Conservation (phyloP, 2,113 vertebrate genomes). For the Ibidorhyncha struthersii region DNA sequence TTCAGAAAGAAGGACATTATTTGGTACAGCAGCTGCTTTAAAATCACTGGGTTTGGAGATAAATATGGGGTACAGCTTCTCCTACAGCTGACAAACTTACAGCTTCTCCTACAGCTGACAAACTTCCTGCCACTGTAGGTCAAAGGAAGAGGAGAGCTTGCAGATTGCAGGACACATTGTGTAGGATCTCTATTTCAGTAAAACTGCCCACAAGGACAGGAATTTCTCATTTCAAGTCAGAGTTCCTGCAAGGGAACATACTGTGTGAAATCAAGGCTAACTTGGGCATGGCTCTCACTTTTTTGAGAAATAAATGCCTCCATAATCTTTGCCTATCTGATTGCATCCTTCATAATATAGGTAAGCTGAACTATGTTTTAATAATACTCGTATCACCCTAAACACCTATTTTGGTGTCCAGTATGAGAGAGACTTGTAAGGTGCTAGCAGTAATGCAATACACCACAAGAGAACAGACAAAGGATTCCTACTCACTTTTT, state of each 20-base stretch:
- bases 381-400: background rate
- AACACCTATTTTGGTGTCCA: background rate
- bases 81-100: background rate
- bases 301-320: background rate
- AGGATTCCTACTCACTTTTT: background rate
- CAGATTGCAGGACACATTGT: background rate
- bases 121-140: background rate
- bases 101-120: background rate
- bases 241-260: background rate
- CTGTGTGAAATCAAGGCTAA: background rate
- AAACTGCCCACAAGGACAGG: background rate
- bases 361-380: background rate
- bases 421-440: background rate
- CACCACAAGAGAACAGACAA: background rate
- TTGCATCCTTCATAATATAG: background rate
- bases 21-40: background rate
- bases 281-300: background rate
- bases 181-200: background rate
- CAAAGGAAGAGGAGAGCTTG: background rate
- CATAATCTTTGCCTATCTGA: background rate
- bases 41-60: background rate
- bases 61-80: background rate
- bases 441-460: background rate
- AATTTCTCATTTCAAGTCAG: background rate
- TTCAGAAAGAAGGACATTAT: background rate